These are phyloP conservation scores for Mamestra brassicae DNA, from an alignment of 2,888 invertebrate species.

Conservation along the genomic window DNA sequence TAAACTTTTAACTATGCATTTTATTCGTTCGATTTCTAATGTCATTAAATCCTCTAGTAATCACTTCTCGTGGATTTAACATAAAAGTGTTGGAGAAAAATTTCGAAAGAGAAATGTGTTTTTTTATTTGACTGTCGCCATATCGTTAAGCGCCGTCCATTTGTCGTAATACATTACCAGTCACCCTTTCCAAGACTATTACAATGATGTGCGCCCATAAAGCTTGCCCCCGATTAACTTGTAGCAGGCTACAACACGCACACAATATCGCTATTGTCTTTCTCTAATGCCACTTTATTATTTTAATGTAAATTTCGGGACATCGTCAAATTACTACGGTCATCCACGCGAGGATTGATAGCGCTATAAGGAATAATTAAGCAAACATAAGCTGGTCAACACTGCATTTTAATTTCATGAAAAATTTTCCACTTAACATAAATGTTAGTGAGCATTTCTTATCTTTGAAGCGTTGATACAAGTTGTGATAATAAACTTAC, in stretches of 20 bases:
- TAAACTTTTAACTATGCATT: conserved; percentile 49
- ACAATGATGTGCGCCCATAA: conserved; percentile 81
- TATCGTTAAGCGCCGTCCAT: conserved; percentile 68
- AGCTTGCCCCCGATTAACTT: conserved; percentile 79
- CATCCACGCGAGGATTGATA: conserved; percentile 76
- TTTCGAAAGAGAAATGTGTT: not conserved
- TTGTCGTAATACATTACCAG: conserved; percentile 77
- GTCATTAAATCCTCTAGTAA: conserved; percentile 26
- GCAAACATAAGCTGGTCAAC: conserved; percentile 68
- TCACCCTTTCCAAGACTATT: conserved; percentile 81
- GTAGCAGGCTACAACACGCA: conserved; percentile 73
- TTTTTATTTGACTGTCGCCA: conserved; percentile 46
- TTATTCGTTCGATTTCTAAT: conserved; percentile 38
- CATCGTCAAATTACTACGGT: conserved; percentile 79
- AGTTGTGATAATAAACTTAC: conserved; percentile 46
- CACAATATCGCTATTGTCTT: conserved; percentile 71
- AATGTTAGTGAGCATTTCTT: conserved; percentile 30
- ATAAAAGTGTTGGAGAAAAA: conserved; percentile 7
- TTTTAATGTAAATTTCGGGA: conserved; percentile 81
- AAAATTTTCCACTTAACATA: conserved; percentile 49
- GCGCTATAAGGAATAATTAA: conserved; percentile 64
- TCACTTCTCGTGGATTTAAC: not conserved
- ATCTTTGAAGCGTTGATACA: conserved; percentile 48
- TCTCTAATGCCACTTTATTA: conserved; percentile 73
- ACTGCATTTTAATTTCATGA: conserved; percentile 69